Evolutionary conservation across 37 sponge, comb jelly and placozoan species (phyloP).

Genomic region (Chondrilla cf. caribensis): DNA sequence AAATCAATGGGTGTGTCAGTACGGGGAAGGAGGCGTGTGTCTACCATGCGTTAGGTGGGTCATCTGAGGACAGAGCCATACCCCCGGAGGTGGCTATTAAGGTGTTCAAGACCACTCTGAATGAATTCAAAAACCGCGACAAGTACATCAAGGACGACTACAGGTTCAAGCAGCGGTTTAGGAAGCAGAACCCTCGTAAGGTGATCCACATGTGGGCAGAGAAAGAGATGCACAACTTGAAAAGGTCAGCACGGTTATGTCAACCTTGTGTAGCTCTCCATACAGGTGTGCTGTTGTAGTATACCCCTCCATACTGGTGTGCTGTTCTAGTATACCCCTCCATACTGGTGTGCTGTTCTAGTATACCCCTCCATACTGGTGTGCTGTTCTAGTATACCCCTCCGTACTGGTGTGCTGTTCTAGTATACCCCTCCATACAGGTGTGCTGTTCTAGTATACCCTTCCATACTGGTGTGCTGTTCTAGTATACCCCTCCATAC

Average conservation of each 20-base stretch:
- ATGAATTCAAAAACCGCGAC: constrained; percentile 91
- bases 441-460: no score
- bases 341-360: no score
- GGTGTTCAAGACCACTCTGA: constrained; percentile 96
- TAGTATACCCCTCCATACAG: neutral
- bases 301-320: neutral
- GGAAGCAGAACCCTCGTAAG: constrained; percentile 78
- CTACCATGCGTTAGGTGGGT: constrained; percentile 86
- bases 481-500: no score
- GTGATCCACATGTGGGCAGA: constrained; percentile 87
- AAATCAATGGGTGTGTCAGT: constrained; percentile 86
- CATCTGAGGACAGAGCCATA: constrained; percentile 41
- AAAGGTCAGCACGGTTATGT: constrained; percentile 40
- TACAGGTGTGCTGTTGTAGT: neutral
- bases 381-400: neutral
- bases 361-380: no score
- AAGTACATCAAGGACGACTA: constrained; percentile 93
- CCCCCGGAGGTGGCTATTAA: constrained; percentile 93
- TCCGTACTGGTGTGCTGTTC: neutral
- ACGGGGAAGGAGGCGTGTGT: constrained; percentile 97
- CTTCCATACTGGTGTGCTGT: no score
- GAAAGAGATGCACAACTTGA: constrained; percentile 94
- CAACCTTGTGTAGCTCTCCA: neutral
- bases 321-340: no score
- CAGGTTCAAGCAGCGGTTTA: constrained; percentile 71